Percentiles rank a stretch among this genome's conserved stretches.
phyloP scores from a whole-genome alignment of 2,888 invertebrate species.

The Carcina quercana region DNA sequence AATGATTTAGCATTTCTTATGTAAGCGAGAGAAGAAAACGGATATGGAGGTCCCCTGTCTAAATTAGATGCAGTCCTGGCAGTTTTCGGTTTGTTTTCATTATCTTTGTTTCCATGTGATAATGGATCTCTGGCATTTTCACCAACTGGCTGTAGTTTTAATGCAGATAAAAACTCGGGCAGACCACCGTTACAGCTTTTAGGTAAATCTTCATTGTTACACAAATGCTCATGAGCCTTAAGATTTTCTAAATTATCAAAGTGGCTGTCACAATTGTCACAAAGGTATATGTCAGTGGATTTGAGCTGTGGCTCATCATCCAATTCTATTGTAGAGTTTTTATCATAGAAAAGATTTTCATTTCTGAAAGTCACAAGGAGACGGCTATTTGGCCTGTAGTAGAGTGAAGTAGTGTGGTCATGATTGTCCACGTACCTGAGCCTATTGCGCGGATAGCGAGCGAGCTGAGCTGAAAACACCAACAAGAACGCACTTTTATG shows the following conservation, averaged over 20 bases:
- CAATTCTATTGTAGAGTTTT: slow-evolving; percentile 30
- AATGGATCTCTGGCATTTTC: slow-evolving; percentile 20
- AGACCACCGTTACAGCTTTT: slow-evolving; percentile 40
- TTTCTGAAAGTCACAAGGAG: slow-evolving; percentile 84
- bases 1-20: slow-evolving; percentile 47
- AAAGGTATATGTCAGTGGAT: slow-evolving; percentile 80
- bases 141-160: slow-evolving; percentile 42
- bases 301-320: slow-evolving; percentile 66
- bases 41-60: slow-evolving; percentile 60
- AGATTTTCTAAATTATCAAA: slow-evolving; percentile 68
- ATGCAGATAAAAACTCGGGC: slow-evolving; percentile 52
- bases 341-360: slow-evolving; percentile 78
- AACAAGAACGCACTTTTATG: slow-evolving; percentile 82
- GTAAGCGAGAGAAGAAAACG: slow-evolving; percentile 66
- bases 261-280: slow-evolving; percentile 84
- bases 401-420: slow-evolving; percentile 82
- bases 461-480: slow-evolving; percentile 80
- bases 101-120: slow-evolving; percentile 21
- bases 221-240: slow-evolving; percentile 60
- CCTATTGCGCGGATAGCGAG: slow-evolving; percentile 76
- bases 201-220: slow-evolving; percentile 44
- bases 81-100: slow-evolving; percentile 39
- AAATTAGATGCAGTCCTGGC: slow-evolving; percentile 43
- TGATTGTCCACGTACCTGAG: slow-evolving; percentile 81
- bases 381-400: slow-evolving; percentile 77